Percentiles rank a stretch among this genome's conserved stretches.
Evolutionary conservation across 2,888 invertebrate genomes (phyloP).

Genomic region (Scaptomyza caliginosa): DNA sequence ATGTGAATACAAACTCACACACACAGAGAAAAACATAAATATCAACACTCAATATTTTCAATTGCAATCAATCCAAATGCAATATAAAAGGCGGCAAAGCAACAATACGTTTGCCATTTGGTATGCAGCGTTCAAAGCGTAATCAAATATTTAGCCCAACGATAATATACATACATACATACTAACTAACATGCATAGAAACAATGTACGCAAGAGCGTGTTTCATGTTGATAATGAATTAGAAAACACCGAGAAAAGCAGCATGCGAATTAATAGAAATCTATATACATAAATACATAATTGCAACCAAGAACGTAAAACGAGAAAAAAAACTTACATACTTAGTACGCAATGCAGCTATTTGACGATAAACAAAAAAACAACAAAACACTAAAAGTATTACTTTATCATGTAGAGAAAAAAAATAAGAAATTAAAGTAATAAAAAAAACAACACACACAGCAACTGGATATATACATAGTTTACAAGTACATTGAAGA

Average conservation of each 20-base stretch:
- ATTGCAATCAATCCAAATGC: conserved; percentile 42
- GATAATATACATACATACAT: conserved; percentile 76
- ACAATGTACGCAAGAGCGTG: conserved; percentile 67
- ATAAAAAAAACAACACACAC: conserved; percentile 17
- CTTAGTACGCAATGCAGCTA: conserved; percentile 53
- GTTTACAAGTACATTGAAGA: conserved; percentile 65
- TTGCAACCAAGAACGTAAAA: conserved; percentile 1
- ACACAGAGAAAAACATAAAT: conserved; percentile 14
- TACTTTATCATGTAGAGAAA: conserved; percentile 73
- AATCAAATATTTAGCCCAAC: conserved; percentile 83
- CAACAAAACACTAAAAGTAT: conserved; percentile 66
- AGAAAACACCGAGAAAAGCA: conserved; percentile 70
- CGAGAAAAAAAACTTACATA: conserved; percentile 16
- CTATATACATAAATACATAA: conserved; percentile 54
- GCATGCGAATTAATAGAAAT: conserved; percentile 71
- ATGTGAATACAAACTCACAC: conserved; percentile 17
- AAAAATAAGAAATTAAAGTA: conserved; percentile 10
- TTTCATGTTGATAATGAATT: conserved; percentile 60
- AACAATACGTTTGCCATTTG: conserved; percentile 34
- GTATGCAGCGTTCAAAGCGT: conserved; percentile 67
- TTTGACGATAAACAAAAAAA: conserved; percentile 37
- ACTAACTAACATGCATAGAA: conserved; percentile 41
- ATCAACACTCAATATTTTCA: conserved; percentile 7
- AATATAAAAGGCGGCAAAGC: conserved; percentile 33
- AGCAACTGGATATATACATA: conserved; percentile 61